Evolutionary conservation across 2,888 invertebrate genomes (phyloP).

Genomic region (Drosophila nr. fundita): DNA sequence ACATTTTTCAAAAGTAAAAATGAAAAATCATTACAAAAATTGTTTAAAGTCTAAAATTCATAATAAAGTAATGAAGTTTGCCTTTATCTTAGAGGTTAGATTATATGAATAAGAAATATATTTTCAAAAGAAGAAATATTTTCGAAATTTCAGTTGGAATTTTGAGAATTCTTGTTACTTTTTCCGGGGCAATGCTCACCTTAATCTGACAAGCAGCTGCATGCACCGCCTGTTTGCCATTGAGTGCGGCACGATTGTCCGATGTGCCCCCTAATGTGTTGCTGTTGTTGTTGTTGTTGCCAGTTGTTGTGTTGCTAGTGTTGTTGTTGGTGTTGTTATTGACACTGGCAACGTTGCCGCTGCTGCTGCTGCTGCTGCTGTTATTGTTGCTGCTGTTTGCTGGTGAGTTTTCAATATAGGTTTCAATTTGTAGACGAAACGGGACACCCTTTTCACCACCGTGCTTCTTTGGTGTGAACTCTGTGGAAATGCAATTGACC

Average conservation of each 20-base stretch:
- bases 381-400: slow-evolving; percentile 43
- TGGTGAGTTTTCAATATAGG: slow-evolving; percentile 86
- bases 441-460: slow-evolving; percentile 99
- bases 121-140: neutral
- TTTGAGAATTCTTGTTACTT: neutral
- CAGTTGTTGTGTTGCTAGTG: slow-evolving; percentile 28
- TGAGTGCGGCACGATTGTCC: slow-evolving; percentile 74
- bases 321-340: slow-evolving; percentile 28
- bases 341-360: neutral
- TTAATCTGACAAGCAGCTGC: slow-evolving; percentile 98
- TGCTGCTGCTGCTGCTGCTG: slow-evolving; percentile 25
- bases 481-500: slow-evolving; percentile 98
- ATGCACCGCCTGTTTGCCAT: slow-evolving; percentile 89
- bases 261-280: slow-evolving; percentile 30
- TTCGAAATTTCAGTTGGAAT: neutral
- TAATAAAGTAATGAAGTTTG: neutral
- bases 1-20: neutral
- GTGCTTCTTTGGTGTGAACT: slow-evolving; percentile 98
- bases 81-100: neutral
- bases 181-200: slow-evolving; percentile 85
- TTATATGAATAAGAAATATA: neutral
- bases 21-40: neutral
- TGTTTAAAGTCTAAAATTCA: neutral
- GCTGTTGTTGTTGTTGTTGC: slow-evolving; percentile 42
- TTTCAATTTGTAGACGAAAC: slow-evolving; percentile 97